Conservation (phyloP, 2,797 vertebrate species). For the Yasuhikotakia modesta region DNA sequence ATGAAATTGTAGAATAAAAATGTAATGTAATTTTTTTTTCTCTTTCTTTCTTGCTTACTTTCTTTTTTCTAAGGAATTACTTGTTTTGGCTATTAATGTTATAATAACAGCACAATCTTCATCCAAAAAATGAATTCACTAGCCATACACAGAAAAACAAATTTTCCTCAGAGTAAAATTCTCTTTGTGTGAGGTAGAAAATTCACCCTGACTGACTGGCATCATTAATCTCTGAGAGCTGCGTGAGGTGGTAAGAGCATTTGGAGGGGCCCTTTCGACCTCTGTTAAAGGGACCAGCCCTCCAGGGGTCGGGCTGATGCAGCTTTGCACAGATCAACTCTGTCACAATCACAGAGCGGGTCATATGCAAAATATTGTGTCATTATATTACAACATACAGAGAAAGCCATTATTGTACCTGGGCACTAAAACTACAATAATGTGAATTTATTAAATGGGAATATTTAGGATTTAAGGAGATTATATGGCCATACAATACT, state of each 20-base stretch:
- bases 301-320: slow-evolving; percentile 51
- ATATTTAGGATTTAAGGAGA: neutral
- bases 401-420: neutral
- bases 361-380: slow-evolving; percentile 15
- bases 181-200: neutral
- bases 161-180: neutral
- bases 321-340: slow-evolving; percentile 41
- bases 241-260: slow-evolving; percentile 27
- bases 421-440: neutral
- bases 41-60: no score
- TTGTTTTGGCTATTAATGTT: neutral
- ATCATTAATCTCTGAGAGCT: slow-evolving; percentile 41
- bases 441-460: neutral
- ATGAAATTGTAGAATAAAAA: neutral
- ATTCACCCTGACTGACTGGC: neutral
- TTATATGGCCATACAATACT: slow-evolving; percentile 33
- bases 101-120: neutral
- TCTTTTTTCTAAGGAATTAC: no score
- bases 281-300: slow-evolving; percentile 43
- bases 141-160: neutral
- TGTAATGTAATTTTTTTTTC: neutral
- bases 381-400: slow-evolving; percentile 23
- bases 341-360: slow-evolving; percentile 19
- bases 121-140: neutral
- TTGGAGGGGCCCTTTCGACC: slow-evolving; percentile 30